Evolutionary conservation across 2,113 vertebrate genomes (phyloP), one percentile per base, ranked within the genome.

Genomic region (Pelecanus crispus): DNA sequence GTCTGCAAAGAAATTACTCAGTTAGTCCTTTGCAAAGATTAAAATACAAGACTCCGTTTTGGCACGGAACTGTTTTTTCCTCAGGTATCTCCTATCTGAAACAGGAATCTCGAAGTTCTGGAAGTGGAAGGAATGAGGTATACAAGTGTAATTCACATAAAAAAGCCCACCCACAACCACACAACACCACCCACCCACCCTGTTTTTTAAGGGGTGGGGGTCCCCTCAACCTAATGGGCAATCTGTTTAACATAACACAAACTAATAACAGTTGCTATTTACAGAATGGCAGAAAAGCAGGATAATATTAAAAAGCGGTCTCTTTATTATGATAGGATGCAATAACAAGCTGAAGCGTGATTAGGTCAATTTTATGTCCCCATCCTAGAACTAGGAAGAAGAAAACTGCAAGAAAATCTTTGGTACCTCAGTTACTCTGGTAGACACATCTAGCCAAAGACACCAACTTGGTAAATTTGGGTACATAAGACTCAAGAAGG

Each of bases 181-280:
- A 40, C 19, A 71, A 0, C n/a, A 40, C 4, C 4, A 8, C 8
- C 3, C 11, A 1, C 14, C 8, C 28, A 8, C 15, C 10, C 3
- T 13, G 6, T 6, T 40, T 53, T 72, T 56, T 31, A 40, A 12
- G 40, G 40, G 12, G 40, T 13, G 18, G 26, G n/a, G n/a, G n/a
- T n/a, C n/a, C n/a, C n/a, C n/a, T 10, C 29, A 59, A 52, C 10
- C 49, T 45, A 67, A 73, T 2, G 8, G 50, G 5, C 11, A 50
- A 36, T 29, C 24, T 59, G 19, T 58, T 42, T n/a, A 75, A 34
- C n/a, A 26, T 14, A 65, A 42, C 61, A 47, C 47, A 73, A 68
- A 18, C 31, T 32, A 74, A 42, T 53, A 49, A 34, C 13, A 63
- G 25, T 25, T 58, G 44, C 13, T 52, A 17, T 20, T 14, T 38